Conservation (phyloP, 2,797 vertebrate species). For the Cyprinella venusta region DNA sequence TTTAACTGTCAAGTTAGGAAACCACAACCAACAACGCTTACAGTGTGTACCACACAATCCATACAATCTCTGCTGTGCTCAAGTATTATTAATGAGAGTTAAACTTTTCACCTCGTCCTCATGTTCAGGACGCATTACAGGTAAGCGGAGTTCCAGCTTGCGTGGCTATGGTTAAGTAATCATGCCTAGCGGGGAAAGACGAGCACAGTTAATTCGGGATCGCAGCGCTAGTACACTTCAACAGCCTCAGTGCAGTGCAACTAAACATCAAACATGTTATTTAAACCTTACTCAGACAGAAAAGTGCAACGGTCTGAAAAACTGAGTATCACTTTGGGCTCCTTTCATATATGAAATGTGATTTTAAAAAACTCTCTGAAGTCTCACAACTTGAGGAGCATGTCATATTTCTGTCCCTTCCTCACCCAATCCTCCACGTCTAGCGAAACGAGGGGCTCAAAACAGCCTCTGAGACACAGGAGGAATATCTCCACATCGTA, state of each 20-base stretch:
- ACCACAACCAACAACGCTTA: neutral
- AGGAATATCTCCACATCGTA: conserved; percentile 52
- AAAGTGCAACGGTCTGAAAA: conserved; percentile 33
- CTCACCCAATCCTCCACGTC: conserved; percentile 32
- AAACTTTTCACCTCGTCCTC: conserved; percentile 34
- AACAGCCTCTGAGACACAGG: conserved; percentile 35
- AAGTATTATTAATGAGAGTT: conserved; percentile 22
- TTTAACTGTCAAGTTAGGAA: too few relatives aligned
- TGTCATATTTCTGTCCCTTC: conserved; percentile 42
- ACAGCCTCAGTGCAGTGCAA: conserved; percentile 10
- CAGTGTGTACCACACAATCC: neutral
- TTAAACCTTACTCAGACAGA: conserved; percentile 29
- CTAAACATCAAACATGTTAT: conserved; percentile 37
- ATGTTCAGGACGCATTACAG: conserved; percentile 12
- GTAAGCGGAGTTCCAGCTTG: neutral
- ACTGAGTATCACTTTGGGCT: conserved; percentile 38
- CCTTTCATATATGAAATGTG: conserved; percentile 44
- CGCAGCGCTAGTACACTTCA: conserved; percentile 30
- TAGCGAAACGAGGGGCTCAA: conserved; percentile 21
- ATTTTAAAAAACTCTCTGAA: conserved; percentile 55
- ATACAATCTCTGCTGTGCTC: neutral
- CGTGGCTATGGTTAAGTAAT: conserved; percentile 25
- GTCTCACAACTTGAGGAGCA: conserved; percentile 35
- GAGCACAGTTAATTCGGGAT: conserved; percentile 30
- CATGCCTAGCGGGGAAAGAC: conserved; percentile 5